Evolutionary conservation across 2,888 invertebrate genomes (phyloP).

Genomic region (Clostera curtula): DNA sequence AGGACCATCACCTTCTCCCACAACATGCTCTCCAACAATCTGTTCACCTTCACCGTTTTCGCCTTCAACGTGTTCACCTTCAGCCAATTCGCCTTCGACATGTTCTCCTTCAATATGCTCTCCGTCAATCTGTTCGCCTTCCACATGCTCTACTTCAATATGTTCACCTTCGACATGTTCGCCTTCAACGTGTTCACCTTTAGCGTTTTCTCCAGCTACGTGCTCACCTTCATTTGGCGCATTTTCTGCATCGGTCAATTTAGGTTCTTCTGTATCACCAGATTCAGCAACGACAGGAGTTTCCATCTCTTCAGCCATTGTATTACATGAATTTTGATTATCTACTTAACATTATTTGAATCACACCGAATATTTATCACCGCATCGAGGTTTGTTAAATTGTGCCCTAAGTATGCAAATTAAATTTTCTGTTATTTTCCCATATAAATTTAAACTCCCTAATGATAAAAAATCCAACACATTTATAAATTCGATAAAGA

Average conservation of each 20-base stretch:
- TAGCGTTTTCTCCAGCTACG: background rate
- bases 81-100: slow-evolving; percentile 3
- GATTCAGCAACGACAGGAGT: slow-evolving; percentile 11
- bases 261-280: slow-evolving; percentile 12
- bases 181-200: background rate
- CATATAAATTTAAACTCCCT: slow-evolving; percentile 44
- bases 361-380: slow-evolving; percentile 50
- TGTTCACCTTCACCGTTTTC: slow-evolving; percentile 5
- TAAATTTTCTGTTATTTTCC: slow-evolving; percentile 53
- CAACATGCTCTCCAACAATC: background rate
- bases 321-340: slow-evolving; percentile 20
- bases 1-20: background rate
- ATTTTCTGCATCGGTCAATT: slow-evolving; percentile 4
- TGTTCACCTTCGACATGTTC: background rate
- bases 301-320: slow-evolving; percentile 25
- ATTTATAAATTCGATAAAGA: slow-evolving; percentile 43
- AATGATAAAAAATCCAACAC: slow-evolving; percentile 46
- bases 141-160: background rate
- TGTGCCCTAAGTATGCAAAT: slow-evolving; percentile 40
- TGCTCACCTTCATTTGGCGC: background rate
- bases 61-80: slow-evolving; percentile 18
- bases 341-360: slow-evolving; percentile 7
- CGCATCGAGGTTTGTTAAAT: slow-evolving; percentile 42
- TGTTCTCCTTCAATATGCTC: slow-evolving; percentile 1
- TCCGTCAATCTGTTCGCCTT: background rate